Conservation (phyloP, 2,113 vertebrate genomes). For the Parotia lawesii region DNA sequence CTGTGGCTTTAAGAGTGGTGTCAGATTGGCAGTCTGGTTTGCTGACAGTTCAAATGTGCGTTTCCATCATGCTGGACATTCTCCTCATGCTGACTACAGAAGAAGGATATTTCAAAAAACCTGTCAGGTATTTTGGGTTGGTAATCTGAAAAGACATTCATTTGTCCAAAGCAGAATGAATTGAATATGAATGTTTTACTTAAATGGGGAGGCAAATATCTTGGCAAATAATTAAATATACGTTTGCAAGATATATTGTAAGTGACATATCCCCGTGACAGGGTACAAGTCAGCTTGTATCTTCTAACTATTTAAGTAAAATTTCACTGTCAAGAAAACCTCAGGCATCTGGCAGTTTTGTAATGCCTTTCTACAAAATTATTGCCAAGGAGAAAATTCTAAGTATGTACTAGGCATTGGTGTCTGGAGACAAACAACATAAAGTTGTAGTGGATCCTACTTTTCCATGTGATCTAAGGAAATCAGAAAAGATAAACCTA, state of each 20-base stretch:
- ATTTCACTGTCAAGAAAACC: background rate
- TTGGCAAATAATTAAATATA: background rate
- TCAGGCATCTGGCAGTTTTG: background rate
- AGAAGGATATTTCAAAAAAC: background rate
- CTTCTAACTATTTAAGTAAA: background rate
- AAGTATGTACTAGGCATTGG: background rate
- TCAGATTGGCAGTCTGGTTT: background rate
- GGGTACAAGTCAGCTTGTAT: background rate
- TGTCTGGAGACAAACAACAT: background rate
- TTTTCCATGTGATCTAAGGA: background rate
- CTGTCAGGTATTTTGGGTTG: background rate
- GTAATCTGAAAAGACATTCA: background rate
- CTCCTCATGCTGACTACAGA: background rate
- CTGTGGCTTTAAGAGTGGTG: background rate
- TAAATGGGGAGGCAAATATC: background rate
- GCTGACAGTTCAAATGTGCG: background rate
- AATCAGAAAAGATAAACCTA: background rate
- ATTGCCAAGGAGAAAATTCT: background rate
- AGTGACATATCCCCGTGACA: background rate
- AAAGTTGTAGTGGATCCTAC: background rate
- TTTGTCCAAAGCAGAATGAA: background rate
- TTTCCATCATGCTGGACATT: conserved; percentile 16
- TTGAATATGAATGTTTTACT: background rate
- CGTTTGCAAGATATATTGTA: background rate
- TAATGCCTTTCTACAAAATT: background rate